Evolutionary conservation across 2,888 invertebrate genomes (phyloP), one percentile per base, ranked within the genome.

Genomic region (Helicoverpa assulta): DNA sequence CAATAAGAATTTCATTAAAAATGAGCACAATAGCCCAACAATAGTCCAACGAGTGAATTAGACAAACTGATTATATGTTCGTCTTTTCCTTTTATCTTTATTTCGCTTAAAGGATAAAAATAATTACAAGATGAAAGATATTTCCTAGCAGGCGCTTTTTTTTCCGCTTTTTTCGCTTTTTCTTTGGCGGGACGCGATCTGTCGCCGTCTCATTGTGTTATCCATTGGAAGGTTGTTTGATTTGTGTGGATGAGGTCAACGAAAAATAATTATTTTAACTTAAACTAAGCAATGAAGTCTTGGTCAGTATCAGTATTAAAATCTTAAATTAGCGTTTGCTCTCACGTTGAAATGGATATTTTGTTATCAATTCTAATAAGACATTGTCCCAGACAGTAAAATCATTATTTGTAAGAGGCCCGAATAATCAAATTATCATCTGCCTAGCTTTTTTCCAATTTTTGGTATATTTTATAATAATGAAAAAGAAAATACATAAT

Each of bases 121-220:
- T 95, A 95, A 95, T 95, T 94, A 94, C 94, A 93, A 94, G 95
- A 95, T 95, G 93, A 94, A 92, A 95, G 94, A 92, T 92, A 91
- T 91, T 92, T 90, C 88, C 88, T 90, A 80, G 83, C 82, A 79
- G 75, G 80, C 71, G 73, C 77, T 86, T 82, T 89, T 86, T 87
- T 86, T 86, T 77, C 12, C 73, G 78, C 74, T 88, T 87, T 89
- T 91, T 88, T 87, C 86, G 88, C 87, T 88, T 89, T 87, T 85
- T 86, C 85, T 86, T 78, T 81, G 70, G 78, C 76, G 92, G 88
- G 90, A 90, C 90, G 89, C 92, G 92, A 92, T 93, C 94, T 91
- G 93, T 93, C 92, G 88, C 84, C 90, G 87, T 83, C 82, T 89
- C 86, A 89, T 91, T 89, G 91, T 92, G 91, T 92, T 91, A 92